These are phyloP conservation scores for Pampus argenteus DNA, from an alignment of 2,797 vertebrate genomes.

Conservation along the genomic window DNA sequence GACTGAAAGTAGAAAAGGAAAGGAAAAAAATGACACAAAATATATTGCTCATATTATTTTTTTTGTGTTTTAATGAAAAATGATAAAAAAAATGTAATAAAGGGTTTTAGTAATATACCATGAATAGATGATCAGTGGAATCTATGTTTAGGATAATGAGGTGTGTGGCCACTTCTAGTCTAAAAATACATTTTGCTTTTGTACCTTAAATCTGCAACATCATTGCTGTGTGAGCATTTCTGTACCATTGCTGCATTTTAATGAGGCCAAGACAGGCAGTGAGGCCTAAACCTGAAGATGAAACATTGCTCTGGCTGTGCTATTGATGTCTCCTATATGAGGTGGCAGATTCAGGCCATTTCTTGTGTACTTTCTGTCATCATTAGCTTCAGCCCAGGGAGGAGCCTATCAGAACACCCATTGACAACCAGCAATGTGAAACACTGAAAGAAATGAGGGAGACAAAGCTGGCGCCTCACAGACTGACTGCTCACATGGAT, in stretches of 20 bases:
- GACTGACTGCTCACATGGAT: conserved; percentile 53
- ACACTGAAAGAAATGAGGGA: conserved; percentile 4
- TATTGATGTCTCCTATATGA: conserved; percentile 66
- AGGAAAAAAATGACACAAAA: background rate
- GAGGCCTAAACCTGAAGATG: conserved; percentile 65
- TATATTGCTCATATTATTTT: background rate
- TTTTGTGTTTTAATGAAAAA: background rate
- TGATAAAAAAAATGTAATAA: background rate
- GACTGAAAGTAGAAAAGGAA: background rate
- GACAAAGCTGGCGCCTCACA: background rate
- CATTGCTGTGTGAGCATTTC: conserved; percentile 40
- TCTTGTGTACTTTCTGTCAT: conserved; percentile 71
- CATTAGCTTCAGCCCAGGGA: conserved; percentile 65
- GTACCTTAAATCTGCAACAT: conserved; percentile 35
- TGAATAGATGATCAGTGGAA: background rate
- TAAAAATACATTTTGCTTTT: background rate
- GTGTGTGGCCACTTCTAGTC: background rate
- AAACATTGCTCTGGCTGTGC: conserved; percentile 59
- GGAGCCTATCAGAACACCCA: conserved; percentile 53
- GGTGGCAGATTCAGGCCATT: conserved; percentile 80
- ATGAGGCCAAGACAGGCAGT: conserved; percentile 49
- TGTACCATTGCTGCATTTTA: conserved; percentile 45
- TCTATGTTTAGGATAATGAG: background rate
- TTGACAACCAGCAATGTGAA: conserved; percentile 29
- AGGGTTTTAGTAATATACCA: background rate